Base-by-base conservation (phyloP, 2,888 invertebrate genomes). In the Micoletzkya japonica region DNA sequence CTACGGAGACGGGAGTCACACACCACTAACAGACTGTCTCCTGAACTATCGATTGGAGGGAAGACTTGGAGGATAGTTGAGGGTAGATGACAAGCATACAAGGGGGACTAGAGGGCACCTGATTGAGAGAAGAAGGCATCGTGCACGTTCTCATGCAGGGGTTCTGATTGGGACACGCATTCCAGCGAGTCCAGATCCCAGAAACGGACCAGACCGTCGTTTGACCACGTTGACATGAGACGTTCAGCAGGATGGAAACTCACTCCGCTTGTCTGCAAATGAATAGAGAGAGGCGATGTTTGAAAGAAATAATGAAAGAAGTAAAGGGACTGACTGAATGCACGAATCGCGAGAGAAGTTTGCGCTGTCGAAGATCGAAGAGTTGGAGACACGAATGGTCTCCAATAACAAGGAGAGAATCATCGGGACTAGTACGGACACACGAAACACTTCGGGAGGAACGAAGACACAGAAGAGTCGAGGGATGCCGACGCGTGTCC, bases 121-220 rank as follows among this genome's bases (percentile, higher is more conserved):
- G 24, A 4, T 10, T 30, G 34, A 20, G 66, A 56, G 66, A 66
- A 66, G 24, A 56, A 56, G 37, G 39, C 39, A 39, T 36, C 17
- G 17, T n/a, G 1, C 24, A 66, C 56, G 3, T 20, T 36, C 2
- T 54, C 56, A 20, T 56, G n/a, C 26, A 28, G 56, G 14, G 66
- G 66, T 56, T 66, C 66, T 37, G 56, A 56, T 39, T 66, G 66
- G 14, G 66, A 66, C 7, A 66, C 66, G 26, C 54, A 66, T 39
- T 66, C 66, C 6, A 66, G 32, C 17, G 37, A 37, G 28, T 66
- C 66, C 14, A 66, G 56, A 66, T 66, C 66, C 66, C 66, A 66
- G 28, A 56, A 66, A 4, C 66, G 66, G 28, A 66, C 44, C 2
- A 66, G 30, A 26, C 37, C 36, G 36, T 66, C 66, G 20, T 56